These are phyloP conservation scores for Sciurus carolinensis DNA, from an alignment of 2,797 vertebrate species.

Conservation along the genomic window DNA sequence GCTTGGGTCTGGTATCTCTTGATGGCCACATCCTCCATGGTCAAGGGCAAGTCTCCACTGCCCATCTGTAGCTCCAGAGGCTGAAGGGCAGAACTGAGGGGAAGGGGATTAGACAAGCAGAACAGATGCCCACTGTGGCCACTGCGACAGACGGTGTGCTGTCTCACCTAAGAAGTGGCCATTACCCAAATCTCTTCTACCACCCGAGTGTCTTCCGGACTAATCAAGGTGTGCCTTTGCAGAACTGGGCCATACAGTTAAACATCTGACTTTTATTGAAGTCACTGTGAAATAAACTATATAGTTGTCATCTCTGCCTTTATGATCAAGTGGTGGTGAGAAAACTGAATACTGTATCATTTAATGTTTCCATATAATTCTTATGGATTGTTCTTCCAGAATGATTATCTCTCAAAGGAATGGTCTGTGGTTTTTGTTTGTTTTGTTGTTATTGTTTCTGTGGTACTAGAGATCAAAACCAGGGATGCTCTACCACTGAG, in stretches of 20 bases:
- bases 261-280: background rate
- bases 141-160: background rate
- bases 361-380: background rate
- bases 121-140: background rate
- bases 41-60: background rate
- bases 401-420: conserved; percentile 24
- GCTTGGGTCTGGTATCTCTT: background rate
- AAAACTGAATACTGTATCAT: background rate
- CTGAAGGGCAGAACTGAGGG: background rate
- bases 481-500: too few relatives aligned
- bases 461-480: too few relatives aligned
- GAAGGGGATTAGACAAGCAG: background rate
- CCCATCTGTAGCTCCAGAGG: background rate
- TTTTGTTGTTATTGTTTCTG: background rate
- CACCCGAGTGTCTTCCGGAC: background rate
- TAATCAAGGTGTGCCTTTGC: background rate
- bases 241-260: background rate
- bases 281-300: background rate
- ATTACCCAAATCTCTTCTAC: background rate
- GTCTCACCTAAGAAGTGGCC: background rate
- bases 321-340: background rate
- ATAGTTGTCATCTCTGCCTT: background rate
- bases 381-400: background rate
- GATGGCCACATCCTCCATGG: background rate
- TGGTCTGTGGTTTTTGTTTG: background rate